Evolutionary conservation across 2,888 invertebrate species (phyloP), one percentile per base, ranked within the genome.

Genomic region (Piscicola geometra): DNA sequence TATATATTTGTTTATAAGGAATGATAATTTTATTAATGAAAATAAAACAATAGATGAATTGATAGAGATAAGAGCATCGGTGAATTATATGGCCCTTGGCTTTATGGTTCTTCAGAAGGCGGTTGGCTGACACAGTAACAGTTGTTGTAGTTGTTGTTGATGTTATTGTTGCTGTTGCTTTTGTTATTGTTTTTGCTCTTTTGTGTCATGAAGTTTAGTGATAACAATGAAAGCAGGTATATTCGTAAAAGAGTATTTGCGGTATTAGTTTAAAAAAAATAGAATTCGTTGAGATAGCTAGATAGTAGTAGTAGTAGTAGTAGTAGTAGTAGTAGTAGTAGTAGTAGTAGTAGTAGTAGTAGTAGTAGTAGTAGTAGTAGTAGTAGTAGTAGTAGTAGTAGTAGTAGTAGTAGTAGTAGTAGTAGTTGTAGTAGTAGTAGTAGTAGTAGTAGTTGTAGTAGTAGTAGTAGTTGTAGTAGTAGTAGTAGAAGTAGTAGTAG

Each of bases 271-370:
- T 50, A 50, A 21, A 15, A 50, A 21, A 15, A 21, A 50, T 15
- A 50, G 52, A 15, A 50, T 15, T 21, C 15, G 52, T 50, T 15
- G 21, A 50, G 21, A 50, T n/a, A n/a, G n/a, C n/a, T n/a, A n/a
- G 30, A 32, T 67, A 67, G 68, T 67, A 67, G 68, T 67, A 67
- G 68, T 67, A 67, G 68, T 67, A 67, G 68, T 67, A 67, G 68
- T 67, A 67, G 68, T 67, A 67, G 68, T 67, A 67, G 68, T 67
- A 67, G 68, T 67, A 67, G 68, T 67, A 67, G 68, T 67, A 67
- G 68, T 67, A 67, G 68, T 67, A 67, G 68, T 67, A 67, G 68
- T 67, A 67, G 68, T 67, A 67, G 68, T 67, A 67, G 68, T 67
- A 67, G 68, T 67, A 67, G 68, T 67, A 67, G 30, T 67, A 67